Percentiles rank a stretch among this genome's conserved stretches.
phyloP scores from a whole-genome alignment of 1,140 invertebrate genomes.

The Oscheius sp. region DNA sequence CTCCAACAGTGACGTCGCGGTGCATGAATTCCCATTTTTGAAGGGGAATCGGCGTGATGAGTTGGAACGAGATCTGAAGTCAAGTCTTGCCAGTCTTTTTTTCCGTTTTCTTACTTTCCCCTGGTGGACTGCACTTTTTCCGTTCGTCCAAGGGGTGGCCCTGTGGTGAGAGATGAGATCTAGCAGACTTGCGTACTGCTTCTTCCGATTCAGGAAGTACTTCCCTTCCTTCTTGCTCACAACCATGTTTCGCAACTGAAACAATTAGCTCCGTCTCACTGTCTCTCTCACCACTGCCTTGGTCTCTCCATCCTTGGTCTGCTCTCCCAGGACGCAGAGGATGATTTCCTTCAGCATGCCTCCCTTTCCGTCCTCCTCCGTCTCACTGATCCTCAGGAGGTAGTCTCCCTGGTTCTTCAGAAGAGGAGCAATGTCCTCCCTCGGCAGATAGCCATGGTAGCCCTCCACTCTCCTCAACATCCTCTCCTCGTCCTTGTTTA shows the following conservation, averaged over 20 bases:
- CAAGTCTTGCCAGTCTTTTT: not conserved
- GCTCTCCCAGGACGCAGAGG: not conserved
- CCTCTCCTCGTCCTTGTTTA: conserved; percentile 8
- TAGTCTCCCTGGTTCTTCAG: conserved; percentile 30
- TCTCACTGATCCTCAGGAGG: conserved; percentile 23
- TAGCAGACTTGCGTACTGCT: not conserved
- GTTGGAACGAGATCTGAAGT: conserved; percentile 1
- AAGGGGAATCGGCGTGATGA: not conserved
- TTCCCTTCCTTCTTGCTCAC: not conserved
- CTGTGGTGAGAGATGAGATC: conserved; percentile 14
- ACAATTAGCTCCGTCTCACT: not conserved
- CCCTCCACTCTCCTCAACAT: conserved; percentile 8
- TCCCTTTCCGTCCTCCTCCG: not conserved
- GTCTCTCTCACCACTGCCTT: not conserved
- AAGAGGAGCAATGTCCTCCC: conserved; percentile 26
- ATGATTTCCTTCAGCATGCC: not conserved
- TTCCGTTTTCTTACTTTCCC: no score
- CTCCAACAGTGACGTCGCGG: conserved; percentile 21
- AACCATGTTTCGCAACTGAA: conserved; percentile 14
- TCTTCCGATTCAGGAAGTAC: conserved; percentile 16
- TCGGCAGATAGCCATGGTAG: conserved; percentile 34
- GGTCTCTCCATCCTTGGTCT: not conserved
- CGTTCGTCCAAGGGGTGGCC: not conserved
- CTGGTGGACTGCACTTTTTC: no score
- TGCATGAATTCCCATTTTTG: conserved; percentile 26